phyloP scores from a whole-genome alignment of 23 tunicate genomes.

The Trididemnum nubilum region DNA sequence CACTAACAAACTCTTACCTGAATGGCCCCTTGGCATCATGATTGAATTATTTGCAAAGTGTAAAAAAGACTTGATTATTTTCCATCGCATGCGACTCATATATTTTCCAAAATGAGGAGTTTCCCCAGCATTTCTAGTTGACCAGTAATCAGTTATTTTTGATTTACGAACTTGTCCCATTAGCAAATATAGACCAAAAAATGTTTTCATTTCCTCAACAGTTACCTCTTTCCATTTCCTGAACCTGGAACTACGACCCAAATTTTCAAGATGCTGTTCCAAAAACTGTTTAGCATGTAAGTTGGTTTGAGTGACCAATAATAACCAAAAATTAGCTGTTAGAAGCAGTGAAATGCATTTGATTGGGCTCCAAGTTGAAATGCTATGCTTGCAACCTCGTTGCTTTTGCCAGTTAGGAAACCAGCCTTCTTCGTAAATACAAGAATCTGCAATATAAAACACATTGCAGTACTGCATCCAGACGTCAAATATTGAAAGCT shows the following conservation, averaged over 20 bases:
- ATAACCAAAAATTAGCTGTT: not conserved
- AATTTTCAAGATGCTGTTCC: not conserved
- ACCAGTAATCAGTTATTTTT: not conserved
- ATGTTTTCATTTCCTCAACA: not conserved
- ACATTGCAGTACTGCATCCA: too few relatives aligned
- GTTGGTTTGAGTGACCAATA: not conserved
- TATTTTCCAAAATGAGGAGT: not conserved
- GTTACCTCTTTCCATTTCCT: not conserved
- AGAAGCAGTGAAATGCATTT: not conserved
- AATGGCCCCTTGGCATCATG: too few relatives aligned
- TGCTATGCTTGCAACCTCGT: too few relatives aligned
- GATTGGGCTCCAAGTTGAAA: not conserved
- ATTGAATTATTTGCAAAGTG: not conserved
- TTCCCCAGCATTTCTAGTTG: not conserved
- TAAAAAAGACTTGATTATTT: not conserved
- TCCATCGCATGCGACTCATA: not conserved
- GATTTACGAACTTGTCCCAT: not conserved
- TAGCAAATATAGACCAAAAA: not conserved
- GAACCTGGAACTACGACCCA: not conserved
- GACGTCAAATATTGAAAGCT: too few relatives aligned
- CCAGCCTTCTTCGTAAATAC: too few relatives aligned
- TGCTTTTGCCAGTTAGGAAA: too few relatives aligned
- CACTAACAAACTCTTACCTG: too few relatives aligned
- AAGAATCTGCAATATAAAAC: too few relatives aligned
- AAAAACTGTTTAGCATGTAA: not conserved